Evolutionary conservation across 2,113 vertebrate species (phyloP), one percentile per base, ranked within the genome.

Genomic region (Anoura caudifer): DNA sequence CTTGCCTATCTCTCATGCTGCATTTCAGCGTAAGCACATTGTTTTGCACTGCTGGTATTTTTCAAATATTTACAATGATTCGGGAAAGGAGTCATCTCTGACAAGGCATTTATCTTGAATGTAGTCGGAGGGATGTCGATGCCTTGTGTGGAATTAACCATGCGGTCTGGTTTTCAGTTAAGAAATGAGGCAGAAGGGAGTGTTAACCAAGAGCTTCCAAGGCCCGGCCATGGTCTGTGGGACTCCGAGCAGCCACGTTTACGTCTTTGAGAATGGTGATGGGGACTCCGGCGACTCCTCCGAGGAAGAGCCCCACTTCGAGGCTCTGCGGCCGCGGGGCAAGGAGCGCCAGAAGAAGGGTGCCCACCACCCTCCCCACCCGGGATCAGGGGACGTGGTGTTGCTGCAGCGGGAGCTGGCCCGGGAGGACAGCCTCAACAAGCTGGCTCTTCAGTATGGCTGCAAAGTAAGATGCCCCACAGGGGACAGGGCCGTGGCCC

Each of bases 371-470:
- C 47, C 50, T 59, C 43, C 1, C 22, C 50, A 97, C 87, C 72
- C 98, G 45, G 92, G 97, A 81, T 93, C 85, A 0, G 97, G 98
- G 14, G 98, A 98, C 0, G 31, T 99, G 87, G 97, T 99, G 87
- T 97, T 99, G 6, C 97, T 99, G 93, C 99, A 99, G 94, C 98
- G 98, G 9, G 98, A 99, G 91, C 70, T 99, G 83, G 97, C 97
- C 0, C 97, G 98, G 63, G 99, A 98, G 0, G 99, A 99, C 98
- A 99, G 82, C 70, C 99, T 99, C 67, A 99, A 99, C 98, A 99
- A 99, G 98, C 98, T 99, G 13, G 99, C 99, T 12, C 98, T 99
- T 84, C 99, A 99, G 90, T 99, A 99, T 8, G 99, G 99, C 87
- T 99, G 99, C 96, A 99, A 99, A 98, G 99, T 99, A 98, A 98